Evolutionary conservation across 2,797 vertebrate species (phyloP), one percentile per base, ranked within the genome.

Genomic region (Oceanodroma leucorhoa): DNA sequence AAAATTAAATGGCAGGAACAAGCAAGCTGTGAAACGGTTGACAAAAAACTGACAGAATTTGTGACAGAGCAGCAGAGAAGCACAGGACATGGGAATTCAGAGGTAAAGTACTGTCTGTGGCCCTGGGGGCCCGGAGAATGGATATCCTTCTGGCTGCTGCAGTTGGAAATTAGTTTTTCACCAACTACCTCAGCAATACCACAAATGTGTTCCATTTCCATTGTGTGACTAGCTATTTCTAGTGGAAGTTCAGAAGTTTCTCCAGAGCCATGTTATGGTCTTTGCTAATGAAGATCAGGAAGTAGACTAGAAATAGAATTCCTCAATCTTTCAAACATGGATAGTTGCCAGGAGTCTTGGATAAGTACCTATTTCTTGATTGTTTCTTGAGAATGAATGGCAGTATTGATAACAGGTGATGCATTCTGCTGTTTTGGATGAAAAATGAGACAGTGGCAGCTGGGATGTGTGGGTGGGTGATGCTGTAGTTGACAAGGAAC

Each of bases 321-420:
- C 65, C 62, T 91, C 80, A 61, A 15, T 81, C 65, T 88, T 93
- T 83, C 45, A 38, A 86, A 76, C 4, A n/a, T 1, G 0, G 16
- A 40, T 58, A 78, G 14, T 17, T 93, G 80, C 58, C 79, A 94
- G 46, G 16, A 91, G 27, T 27, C 76, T 93, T 89, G 67, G 55
- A 76, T 51, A 88, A 73, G 22, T 60, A 89, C 72, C 40, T 77
- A 76, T 71, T 81, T 87, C 85, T 91, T 64, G 70, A 73, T 82
- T 89, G 78, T 93, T 91, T 93, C 48, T 81, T 53, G 30, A 78
- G 57, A 75, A 72, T 82, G 73, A 91, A 89, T 46, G 80, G 66
- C 89, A 95, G 36, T 34, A 75, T 45, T 88, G 79, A 57, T 84
- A 95, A 82, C 78, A 94, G 83, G 92, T 93, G 83, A 93, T 80